phyloP scores from a whole-genome alignment of 1,140 invertebrate species.

The Tyrophagus putrescentiae region DNA sequence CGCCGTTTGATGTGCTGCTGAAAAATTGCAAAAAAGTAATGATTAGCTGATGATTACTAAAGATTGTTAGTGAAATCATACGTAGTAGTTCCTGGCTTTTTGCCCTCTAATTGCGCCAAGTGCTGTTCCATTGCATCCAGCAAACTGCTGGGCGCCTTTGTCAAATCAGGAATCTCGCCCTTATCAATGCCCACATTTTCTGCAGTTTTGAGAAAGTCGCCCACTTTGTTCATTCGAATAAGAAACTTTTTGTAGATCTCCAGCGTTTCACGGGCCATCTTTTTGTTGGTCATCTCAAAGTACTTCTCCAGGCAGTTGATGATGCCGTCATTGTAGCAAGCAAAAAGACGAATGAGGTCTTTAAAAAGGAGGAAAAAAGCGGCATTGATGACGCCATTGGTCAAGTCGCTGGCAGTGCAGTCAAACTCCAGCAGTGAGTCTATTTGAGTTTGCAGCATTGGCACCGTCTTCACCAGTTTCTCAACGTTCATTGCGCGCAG shows the following conservation, averaged over 20 bases:
- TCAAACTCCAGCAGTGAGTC: conserved; percentile 94
- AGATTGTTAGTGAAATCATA: not conserved
- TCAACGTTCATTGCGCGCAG: conserved; percentile 92
- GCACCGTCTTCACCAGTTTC: conserved; percentile 90
- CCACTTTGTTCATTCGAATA: conserved; percentile 93
- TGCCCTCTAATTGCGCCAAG: conserved; percentile 76
- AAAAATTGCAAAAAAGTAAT: not conserved
- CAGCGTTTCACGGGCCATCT: conserved; percentile 82
- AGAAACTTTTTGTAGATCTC: conserved; percentile 99
- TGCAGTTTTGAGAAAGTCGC: conserved; percentile 92
- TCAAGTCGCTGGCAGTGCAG: conserved; percentile 87
- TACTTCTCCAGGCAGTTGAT: conserved; percentile 98
- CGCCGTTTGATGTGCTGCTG: not conserved
- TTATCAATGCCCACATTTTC: conserved; percentile 98
- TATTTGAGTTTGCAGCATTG: conserved; percentile 83
- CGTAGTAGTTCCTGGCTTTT: conserved; percentile 46
- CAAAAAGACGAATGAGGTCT: conserved; percentile 95
- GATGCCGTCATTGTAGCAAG: conserved; percentile 98
- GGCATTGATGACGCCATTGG: conserved; percentile 95
- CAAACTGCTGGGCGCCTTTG: conserved; percentile 94
- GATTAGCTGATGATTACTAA: not conserved
- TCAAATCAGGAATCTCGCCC: conserved; percentile 95
- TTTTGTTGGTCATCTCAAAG: conserved; percentile 97
- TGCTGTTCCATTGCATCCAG: conserved; percentile 94
- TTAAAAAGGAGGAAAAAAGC: conserved; percentile 95